phyloP scores from a whole-genome alignment of 2,113 vertebrate species.

The Urocolius indicus region DNA sequence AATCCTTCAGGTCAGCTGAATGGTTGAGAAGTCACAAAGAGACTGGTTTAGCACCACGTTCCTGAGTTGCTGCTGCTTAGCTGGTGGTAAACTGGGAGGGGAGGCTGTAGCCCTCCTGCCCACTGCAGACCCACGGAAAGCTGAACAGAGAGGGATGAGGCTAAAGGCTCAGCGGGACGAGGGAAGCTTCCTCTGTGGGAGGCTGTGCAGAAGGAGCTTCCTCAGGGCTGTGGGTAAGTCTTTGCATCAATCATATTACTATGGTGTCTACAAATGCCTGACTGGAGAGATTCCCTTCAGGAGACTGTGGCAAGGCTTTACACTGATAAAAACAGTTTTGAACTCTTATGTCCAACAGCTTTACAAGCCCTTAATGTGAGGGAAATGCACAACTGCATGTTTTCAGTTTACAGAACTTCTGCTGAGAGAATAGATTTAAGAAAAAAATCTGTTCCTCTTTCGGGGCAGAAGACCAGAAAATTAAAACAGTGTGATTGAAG shows the following conservation, averaged over 20 bases:
- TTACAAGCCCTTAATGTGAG: not conserved
- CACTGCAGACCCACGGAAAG: not conserved
- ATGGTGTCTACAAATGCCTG: not conserved
- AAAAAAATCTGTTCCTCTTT: not conserved
- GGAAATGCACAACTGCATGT: not conserved
- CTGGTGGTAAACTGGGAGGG: too few species aligned
- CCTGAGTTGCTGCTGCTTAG: too few species aligned
- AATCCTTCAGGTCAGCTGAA: not conserved
- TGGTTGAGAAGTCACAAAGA: not conserved
- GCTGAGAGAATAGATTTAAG: not conserved
- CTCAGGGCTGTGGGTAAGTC: fast-evolving
- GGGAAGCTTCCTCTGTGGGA: not conserved
- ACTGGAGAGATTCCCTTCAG: not conserved
- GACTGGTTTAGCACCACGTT: too few species aligned
- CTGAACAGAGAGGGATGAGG: not conserved
- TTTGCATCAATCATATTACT: not conserved
- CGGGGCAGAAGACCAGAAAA: not conserved
- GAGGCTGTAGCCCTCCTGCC: not conserved
- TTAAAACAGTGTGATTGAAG: not conserved
- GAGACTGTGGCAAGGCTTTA: not conserved
- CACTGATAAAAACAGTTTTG: not conserved
- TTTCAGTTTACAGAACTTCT: not conserved
- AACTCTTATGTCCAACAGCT: not conserved
- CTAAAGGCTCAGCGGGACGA: fast-evolving
- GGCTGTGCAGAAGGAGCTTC: not conserved